Evolutionary conservation across 2,113 vertebrate species (phyloP).

Genomic region (Suncus etruscus): DNA sequence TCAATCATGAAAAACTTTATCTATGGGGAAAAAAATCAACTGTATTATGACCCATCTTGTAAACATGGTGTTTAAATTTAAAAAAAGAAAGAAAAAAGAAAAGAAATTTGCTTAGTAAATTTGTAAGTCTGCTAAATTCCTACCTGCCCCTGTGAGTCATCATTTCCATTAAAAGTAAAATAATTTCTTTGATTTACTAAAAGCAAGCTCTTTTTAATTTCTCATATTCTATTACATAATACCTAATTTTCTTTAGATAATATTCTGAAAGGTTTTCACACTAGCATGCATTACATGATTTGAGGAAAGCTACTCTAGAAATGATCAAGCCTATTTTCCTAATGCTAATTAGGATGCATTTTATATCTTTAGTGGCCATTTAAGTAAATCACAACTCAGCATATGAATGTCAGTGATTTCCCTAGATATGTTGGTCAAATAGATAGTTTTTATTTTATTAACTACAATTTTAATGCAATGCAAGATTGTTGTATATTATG

Average conservation of each 20-base stretch:
- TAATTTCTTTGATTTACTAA: conserved; percentile 27
- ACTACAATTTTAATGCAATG: too few species aligned
- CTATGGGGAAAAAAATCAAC: too few species aligned
- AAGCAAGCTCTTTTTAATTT: conserved; percentile 28
- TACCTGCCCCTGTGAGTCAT: not conserved
- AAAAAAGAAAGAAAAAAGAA: too few species aligned
- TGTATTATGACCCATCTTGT: too few species aligned
- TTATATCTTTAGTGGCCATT: not conserved
- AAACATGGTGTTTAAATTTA: too few species aligned
- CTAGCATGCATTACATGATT: not conserved
- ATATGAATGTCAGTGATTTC: not conserved
- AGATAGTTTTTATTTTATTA: not conserved
- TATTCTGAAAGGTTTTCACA: not conserved
- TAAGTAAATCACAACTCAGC: not conserved
- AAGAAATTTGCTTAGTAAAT: conserved; percentile 16
- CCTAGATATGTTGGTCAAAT: not conserved
- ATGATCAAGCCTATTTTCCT: conserved; percentile 16
- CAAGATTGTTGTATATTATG: too few species aligned
- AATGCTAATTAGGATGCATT: not conserved
- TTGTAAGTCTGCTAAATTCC: not conserved
- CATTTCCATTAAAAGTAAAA: not conserved
- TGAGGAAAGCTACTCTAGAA: not conserved
- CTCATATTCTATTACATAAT: not conserved
- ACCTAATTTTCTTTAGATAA: conserved; percentile 19
- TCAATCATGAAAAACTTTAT: too few species aligned